These are phyloP conservation scores for Dendroctonus ponderosae DNA, from an alignment of 1,140 invertebrate genomes.

Conservation along the genomic window DNA sequence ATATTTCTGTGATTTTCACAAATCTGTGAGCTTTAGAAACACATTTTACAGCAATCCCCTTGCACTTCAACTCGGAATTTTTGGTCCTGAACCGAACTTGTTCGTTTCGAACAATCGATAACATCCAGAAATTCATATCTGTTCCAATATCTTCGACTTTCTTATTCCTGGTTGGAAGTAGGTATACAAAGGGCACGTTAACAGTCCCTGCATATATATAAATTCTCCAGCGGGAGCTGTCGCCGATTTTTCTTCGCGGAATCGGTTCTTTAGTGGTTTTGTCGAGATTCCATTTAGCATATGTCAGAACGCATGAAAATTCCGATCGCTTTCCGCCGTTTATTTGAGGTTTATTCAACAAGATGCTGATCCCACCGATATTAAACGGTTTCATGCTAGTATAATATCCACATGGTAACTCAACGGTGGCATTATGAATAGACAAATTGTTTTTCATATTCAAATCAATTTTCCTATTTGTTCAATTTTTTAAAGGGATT, in stretches of 20 bases:
- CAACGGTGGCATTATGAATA: no score
- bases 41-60: no score
- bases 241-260: slow-evolving; percentile 12
- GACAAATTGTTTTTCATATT: no score
- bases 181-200: slow-evolving; percentile 19
- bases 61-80: no score
- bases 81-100: no score
- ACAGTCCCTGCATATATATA: slow-evolving; percentile 10
- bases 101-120: no score
- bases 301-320: slow-evolving; percentile 1
- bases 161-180: slow-evolving; percentile 5
- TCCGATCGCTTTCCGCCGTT: neutral
- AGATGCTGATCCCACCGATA: neutral
- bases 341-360: neutral
- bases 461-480: no score
- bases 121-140: slow-evolving; percentile 10
- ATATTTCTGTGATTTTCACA: no score
- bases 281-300: slow-evolving; percentile 21
- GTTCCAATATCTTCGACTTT: neutral
- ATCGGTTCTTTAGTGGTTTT: slow-evolving; percentile 20
- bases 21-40: no score
- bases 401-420: no score
- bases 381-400: no score
- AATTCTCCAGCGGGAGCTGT: slow-evolving; percentile 16
- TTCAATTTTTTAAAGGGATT: no score